These are phyloP conservation scores for Leontocebus nigricollis DNA, from an alignment of 2,797 vertebrate species.

Conservation along the genomic window DNA sequence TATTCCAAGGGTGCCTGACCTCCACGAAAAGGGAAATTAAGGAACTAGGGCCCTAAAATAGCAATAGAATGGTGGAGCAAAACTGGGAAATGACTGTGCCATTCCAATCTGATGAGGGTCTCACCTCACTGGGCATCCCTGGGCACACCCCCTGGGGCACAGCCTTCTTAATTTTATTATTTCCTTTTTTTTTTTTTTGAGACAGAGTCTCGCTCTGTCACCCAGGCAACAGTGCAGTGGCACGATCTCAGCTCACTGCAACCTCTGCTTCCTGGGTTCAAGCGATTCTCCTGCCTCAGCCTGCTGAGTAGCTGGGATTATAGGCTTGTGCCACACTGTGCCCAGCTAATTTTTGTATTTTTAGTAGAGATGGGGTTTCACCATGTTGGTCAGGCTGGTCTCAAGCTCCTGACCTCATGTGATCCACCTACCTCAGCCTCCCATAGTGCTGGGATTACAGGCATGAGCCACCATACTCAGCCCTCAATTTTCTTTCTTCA, in stretches of 20 bases:
- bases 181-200: too few species aligned
- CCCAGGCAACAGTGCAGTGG: background rate
- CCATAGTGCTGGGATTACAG: background rate
- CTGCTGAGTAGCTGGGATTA: too few species aligned
- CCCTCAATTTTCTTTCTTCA: background rate
- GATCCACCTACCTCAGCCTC: background rate
- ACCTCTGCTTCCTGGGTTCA: too few species aligned
- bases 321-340: too few species aligned
- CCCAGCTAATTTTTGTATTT: too few species aligned
- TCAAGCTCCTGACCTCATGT: background rate
- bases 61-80: background rate
- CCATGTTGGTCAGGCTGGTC: background rate
- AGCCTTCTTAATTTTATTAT: background rate
- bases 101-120: background rate
- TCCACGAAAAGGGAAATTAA: background rate
- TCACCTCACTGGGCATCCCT: background rate
- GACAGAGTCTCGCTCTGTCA: background rate
- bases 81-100: background rate
- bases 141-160: background rate
- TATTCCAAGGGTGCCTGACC: background rate
- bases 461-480: background rate
- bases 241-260: background rate
- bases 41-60: background rate
- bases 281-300: too few species aligned
- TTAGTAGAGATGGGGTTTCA: too few species aligned